phyloP scores from a whole-genome alignment of 1,140 invertebrate genomes.

The Pseudoatta argentina region DNA sequence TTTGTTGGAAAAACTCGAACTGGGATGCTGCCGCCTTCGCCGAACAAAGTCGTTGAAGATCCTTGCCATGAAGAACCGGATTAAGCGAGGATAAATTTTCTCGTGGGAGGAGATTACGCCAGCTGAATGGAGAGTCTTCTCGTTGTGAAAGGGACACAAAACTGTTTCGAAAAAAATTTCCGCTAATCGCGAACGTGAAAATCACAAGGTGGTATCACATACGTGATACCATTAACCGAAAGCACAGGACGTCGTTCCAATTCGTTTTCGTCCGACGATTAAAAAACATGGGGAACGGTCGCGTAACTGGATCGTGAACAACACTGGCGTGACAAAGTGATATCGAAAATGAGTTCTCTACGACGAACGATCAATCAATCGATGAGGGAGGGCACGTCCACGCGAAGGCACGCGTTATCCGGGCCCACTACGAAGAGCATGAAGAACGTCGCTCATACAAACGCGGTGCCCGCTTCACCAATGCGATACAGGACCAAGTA shows the following conservation, averaged over 20 bases:
- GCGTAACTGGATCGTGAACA: constrained; percentile 12
- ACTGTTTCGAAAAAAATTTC: not conserved
- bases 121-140: not conserved
- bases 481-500: constrained; percentile 82
- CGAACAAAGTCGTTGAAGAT: not conserved
- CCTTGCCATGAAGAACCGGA: constrained; percentile 10
- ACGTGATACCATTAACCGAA: not conserved
- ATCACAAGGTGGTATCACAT: no score
- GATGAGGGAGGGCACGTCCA: constrained; percentile 73
- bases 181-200: not conserved
- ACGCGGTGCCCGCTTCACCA: constrained; percentile 76
- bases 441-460: constrained; percentile 76
- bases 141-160: not conserved
- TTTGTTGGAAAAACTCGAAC: constrained; percentile 11
- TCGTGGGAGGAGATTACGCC: constrained; percentile 28
- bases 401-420: constrained; percentile 79
- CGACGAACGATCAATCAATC: constrained; percentile 77
- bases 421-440: constrained; percentile 78
- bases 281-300: constrained; percentile 18
- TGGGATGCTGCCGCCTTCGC: constrained; percentile 2
- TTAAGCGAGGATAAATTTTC: constrained; percentile 32
- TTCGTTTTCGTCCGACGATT: not conserved
- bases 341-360: constrained; percentile 80
- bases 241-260: not conserved
- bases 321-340: not conserved